phyloP scores from a whole-genome alignment of 2,888 invertebrate species.

The Lingula anatina region DNA sequence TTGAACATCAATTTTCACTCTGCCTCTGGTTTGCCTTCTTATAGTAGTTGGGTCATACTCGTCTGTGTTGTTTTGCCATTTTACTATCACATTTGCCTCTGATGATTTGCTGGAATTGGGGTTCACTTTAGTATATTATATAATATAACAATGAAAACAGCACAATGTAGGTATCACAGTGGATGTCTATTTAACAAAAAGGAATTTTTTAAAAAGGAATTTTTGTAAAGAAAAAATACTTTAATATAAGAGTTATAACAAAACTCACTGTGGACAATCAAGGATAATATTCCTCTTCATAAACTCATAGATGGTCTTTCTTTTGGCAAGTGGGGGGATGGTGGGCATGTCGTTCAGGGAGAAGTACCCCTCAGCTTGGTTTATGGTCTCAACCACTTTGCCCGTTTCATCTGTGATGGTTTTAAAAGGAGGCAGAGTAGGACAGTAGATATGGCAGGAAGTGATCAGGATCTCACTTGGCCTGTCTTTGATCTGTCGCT shows the following conservation, averaged over 20 bases:
- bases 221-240: too few species aligned
- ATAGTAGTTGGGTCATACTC: constrained; percentile 56
- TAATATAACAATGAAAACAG: too few species aligned
- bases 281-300: constrained; percentile 26
- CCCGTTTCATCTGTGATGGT: constrained; percentile 57
- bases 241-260: too few species aligned
- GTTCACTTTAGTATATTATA: too few species aligned
- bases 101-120: too few species aligned
- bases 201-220: too few species aligned
- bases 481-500: constrained; percentile 52
- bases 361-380: constrained; percentile 42
- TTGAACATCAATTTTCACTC: constrained; percentile 59
- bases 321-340: constrained; percentile 26
- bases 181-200: too few species aligned
- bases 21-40: constrained; percentile 55
- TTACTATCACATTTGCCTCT: constrained; percentile 10
- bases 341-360: constrained; percentile 21
- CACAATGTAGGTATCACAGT: too few species aligned
- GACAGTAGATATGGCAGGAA: constrained; percentile 52
- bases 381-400: constrained; percentile 60
- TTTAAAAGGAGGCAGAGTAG: constrained; percentile 17
- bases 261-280: constrained; percentile 27
- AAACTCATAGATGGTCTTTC: constrained; percentile 29
- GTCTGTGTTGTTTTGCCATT: constrained; percentile 39
- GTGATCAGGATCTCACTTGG: constrained; percentile 59